Conservation (phyloP, 2,888 invertebrate species). For the Griposia aprilina region DNA sequence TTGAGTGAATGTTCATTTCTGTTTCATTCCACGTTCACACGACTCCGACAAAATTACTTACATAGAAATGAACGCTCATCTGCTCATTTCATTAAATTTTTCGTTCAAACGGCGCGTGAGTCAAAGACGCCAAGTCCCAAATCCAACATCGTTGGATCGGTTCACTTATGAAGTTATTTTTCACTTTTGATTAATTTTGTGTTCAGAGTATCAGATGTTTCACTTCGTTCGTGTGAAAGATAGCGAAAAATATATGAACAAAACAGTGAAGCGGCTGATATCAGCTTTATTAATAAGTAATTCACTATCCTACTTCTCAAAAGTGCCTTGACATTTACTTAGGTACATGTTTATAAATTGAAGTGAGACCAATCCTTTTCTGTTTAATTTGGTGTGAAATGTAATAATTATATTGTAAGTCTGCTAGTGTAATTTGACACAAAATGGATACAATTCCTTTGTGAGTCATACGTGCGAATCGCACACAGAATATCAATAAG, state of each 20-base stretch:
- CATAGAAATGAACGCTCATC: neutral
- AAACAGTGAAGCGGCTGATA: neutral
- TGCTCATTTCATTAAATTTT: neutral
- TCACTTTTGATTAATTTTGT: neutral
- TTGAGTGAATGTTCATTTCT: neutral
- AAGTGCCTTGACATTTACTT: constrained; percentile 30
- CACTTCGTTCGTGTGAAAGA: neutral
- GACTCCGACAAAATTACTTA: neutral
- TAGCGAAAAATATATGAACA: neutral
- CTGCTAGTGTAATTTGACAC: constrained; percentile 48
- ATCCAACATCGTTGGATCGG: neutral
- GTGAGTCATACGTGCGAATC: constrained; percentile 59
- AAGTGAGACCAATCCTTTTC: constrained; percentile 18
- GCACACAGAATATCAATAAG: constrained; percentile 61
- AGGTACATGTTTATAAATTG: neutral
- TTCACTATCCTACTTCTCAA: constrained; percentile 2
- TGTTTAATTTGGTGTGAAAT: constrained; percentile 37
- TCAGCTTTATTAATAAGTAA: neutral
- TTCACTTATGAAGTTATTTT: neutral
- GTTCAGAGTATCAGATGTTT: too few species aligned
- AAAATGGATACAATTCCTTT: constrained; percentile 55
- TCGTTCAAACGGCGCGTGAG: neutral
- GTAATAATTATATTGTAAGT: constrained; percentile 47
- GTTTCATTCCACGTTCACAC: neutral
- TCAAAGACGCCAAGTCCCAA: neutral